Base-by-base conservation (phyloP, 2,888 invertebrate species). In the Phragmatobia fuliginosa region DNA sequence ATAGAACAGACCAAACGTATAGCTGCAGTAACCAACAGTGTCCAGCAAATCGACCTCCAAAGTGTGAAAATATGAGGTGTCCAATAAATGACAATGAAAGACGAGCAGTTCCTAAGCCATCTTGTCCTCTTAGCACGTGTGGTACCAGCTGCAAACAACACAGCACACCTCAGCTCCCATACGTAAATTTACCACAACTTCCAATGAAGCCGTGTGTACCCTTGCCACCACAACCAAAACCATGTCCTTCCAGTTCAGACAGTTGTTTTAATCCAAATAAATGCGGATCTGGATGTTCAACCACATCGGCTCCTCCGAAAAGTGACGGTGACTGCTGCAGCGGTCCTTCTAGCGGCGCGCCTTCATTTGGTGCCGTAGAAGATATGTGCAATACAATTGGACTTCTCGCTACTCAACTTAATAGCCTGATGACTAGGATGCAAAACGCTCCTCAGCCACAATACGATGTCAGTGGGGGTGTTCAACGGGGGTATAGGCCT, bases 41-140 rank as follows among this genome's bases (percentile, higher is more conserved):
- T 62, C 92, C 93, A 0, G 91, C 92, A 0, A 90, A 91, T 62
- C 72, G 68, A 1, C 87, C 88, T 1, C 91, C 92, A 0, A 83
- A 77, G 14, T 91, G 91, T 69, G 80, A 77, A 0, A 86, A 86
- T 38, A 31, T 4, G 0, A 64, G 16, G 1, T 91, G 91, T 59
- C 66, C 70, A 18, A 45, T 52, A 49, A 69, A 68, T 25, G 25
- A 56, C 21, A 28, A 25, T 28, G 36, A 65, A 65, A 33, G 56
- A 28, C 64, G 36, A 38, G 28, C 52, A 33, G 18, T 56, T 36
- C 56, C 64, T 6, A 60, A 25, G 1, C 33, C 52, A 0, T 66
- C 77, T 3, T 87, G 83, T 65, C 83, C 88, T 4, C 75, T 88
- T 60, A 66, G 28, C 14, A 58, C 28, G n/a, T 68, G 68, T 64